phyloP scores from a whole-genome alignment of 2,113 vertebrate genomes.

The Mustela lutreola region DNA sequence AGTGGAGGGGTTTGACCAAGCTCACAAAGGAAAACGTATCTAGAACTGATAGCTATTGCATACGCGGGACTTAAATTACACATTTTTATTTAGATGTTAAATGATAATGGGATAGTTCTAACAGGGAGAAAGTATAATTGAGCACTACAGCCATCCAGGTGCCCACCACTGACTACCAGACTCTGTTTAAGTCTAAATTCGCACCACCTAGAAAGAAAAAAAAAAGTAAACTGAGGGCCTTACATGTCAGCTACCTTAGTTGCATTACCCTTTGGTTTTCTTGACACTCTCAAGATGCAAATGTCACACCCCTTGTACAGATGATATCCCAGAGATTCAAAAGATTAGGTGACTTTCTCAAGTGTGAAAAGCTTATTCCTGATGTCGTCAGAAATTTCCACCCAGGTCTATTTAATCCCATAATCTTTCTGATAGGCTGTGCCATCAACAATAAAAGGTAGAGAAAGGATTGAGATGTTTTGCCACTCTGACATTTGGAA shows the following conservation, averaged over 20 bases:
- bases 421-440: neutral
- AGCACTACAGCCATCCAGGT: neutral
- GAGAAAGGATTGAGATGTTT: neutral
- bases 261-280: neutral
- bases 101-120: neutral
- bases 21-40: neutral
- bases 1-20: neutral
- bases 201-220: neutral
- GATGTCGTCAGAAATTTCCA: neutral
- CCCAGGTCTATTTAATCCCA: neutral
- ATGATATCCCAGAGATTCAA: neutral
- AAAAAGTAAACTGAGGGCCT: neutral
- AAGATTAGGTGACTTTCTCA: neutral
- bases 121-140: neutral
- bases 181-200: neutral
- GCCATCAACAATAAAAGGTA: neutral
- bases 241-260: neutral
- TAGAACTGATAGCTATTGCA: neutral
- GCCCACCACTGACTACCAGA: neutral
- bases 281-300: neutral
- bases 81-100: constrained; percentile 13
- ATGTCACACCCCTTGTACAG: neutral
- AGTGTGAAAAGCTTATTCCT: neutral
- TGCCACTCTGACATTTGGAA: neutral
- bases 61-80: neutral